These are phyloP conservation scores for Cotesia chilonis DNA, from an alignment of 1,140 invertebrate genomes.

Conservation along the genomic window DNA sequence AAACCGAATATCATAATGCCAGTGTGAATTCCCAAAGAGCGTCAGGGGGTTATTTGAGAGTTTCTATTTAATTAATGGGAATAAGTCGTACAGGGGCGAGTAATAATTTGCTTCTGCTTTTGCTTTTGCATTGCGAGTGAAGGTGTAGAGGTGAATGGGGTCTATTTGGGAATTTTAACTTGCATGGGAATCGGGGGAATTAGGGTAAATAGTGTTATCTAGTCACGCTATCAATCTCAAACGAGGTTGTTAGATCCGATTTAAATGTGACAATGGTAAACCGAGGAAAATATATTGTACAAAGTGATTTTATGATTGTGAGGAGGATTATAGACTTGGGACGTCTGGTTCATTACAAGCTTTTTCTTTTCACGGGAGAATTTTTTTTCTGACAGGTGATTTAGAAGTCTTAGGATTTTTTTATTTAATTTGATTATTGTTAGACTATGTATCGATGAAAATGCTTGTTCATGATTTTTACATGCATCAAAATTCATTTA, in stretches of 20 bases:
- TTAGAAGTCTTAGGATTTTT: too few species aligned
- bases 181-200: conserved; percentile 22
- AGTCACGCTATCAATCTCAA: conserved; percentile 39
- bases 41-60: conserved; percentile 9
- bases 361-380: too few species aligned
- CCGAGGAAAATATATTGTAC: conserved; percentile 30
- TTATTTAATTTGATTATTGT: too few species aligned
- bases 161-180: background rate
- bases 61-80: conserved; percentile 38
- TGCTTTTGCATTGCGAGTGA: background rate
- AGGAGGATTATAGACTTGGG: background rate
- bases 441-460: too few species aligned
- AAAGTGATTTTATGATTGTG: background rate
- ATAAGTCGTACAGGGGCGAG: background rate
- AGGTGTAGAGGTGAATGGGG: background rate
- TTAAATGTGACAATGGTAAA: conserved; percentile 17
- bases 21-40: conserved; percentile 34
- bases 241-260: conserved; percentile 17
- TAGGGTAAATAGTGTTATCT: conserved; percentile 38
- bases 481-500: too few species aligned
- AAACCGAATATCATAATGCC: conserved; percentile 55
- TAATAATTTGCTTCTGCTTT: conserved; percentile 25
- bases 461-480: too few species aligned
- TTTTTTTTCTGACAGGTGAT: too few species aligned
- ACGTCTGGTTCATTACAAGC: background rate